Base-by-base conservation (phyloP, 2,888 invertebrate genomes). In the Nipponacmea schrenckii region DNA sequence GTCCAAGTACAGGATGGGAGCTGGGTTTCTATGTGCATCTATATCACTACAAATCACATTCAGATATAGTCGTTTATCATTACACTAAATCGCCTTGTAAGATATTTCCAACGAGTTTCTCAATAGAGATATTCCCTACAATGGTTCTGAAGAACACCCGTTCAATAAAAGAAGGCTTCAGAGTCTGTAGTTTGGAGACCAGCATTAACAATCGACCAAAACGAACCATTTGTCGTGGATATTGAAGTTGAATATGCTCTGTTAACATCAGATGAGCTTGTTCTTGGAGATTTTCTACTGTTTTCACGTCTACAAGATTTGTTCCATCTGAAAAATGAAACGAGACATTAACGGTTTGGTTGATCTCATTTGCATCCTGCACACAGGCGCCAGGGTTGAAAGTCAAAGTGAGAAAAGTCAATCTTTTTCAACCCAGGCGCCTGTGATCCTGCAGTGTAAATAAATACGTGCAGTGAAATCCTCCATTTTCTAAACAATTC, bases 191-290 rank as follows among this genome's bases (percentile, higher is more conserved):
- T 67, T 74, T 76, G 63, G 85, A 81, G 66, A 85, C 73, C 68
- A 84, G 62, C 76, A 86, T 80, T 24, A 86, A 81, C 24, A 86
- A 80, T 17, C 82, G 81, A 0, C 97, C 96, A 84, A 96, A 96
- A 1, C 97, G 92, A 0, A 95, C 95, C 0, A 95, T 95, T 86
- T 96, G 96, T 14, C 95, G 91, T 0, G 95, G 93, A 87, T 96
- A 95, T 75, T 94, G 92, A 17, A 95, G 93, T 62, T 95, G 92
- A n/a, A 96, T 94, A 88, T 97, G 96, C 89, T 97, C 96, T 0
- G 94, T 94, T 65, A 97, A 91, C 80, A 97, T 95, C 88, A 96
- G 96, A 85, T 97, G 96, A 0, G 96, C 96, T 89, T 97, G 96
- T 88, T 97, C 96, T 90, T 97, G 96, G 26, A 97, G 91, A 94